phyloP scores from a whole-genome alignment of 2,113 vertebrate species.

The Daphoenositta chrysoptera region DNA sequence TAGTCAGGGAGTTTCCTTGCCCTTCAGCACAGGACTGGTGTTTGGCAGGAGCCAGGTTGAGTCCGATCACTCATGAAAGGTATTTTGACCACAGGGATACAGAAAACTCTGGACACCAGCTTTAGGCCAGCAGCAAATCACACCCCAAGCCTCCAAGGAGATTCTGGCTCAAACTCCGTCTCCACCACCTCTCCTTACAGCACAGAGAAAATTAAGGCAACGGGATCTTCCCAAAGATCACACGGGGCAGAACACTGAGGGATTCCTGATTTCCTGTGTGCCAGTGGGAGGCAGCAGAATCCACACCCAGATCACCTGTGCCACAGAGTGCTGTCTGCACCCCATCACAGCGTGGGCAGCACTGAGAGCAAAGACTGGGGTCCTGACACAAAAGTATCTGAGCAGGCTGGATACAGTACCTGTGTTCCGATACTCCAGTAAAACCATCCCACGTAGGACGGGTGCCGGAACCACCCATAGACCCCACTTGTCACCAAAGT shows the following conservation, averaged over 20 bases:
- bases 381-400: rapidly evolving
- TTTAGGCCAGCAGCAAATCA: neutral
- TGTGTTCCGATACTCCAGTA: constrained; percentile 99
- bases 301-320: neutral
- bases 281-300: neutral
- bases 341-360: neutral
- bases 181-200: neutral
- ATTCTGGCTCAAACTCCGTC: rapidly evolving
- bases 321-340: neutral
- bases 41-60: neutral
- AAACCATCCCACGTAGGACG: constrained; percentile 98
- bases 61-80: rapidly evolving
- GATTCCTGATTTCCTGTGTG: neutral
- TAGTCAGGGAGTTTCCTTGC: neutral
- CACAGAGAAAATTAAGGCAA: neutral
- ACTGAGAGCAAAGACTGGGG: neutral
- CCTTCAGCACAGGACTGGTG: neutral
- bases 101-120: neutral
- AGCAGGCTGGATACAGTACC: constrained; percentile 54
- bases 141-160: rapidly evolving
- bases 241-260: rapidly evolving
- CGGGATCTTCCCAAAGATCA: neutral
- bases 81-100: neutral
- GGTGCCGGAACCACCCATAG: constrained; percentile 91
- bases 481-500: constrained; percentile 92